Conservation (phyloP, 2,797 vertebrate genomes). For the Anolis apletophallus region DNA sequence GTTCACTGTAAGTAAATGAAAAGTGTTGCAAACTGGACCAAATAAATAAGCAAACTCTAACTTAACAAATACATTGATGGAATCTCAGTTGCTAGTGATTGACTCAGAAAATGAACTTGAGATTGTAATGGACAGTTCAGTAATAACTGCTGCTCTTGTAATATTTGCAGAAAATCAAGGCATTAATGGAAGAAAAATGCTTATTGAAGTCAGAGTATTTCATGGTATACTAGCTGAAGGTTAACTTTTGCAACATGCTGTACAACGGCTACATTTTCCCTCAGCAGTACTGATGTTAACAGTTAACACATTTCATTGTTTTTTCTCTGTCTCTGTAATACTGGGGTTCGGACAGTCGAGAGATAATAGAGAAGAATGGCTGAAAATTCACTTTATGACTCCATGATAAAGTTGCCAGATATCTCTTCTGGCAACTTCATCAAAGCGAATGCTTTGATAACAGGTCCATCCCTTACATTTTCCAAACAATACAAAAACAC, state of each 20-base stretch:
- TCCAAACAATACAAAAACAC: neutral
- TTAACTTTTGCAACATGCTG: neutral
- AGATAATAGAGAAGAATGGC: neutral
- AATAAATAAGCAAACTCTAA: neutral
- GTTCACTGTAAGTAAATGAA: neutral
- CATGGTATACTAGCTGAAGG: no score
- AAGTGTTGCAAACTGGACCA: neutral
- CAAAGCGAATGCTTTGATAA: neutral
- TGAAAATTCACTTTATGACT: neutral
- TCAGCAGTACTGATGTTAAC: neutral
- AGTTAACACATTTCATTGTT: neutral
- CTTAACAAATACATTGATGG: neutral
- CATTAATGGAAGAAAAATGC: neutral
- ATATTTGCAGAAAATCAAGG: neutral
- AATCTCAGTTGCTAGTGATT: neutral
- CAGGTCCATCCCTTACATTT: neutral
- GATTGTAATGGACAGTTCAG: neutral
- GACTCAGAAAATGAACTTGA: neutral
- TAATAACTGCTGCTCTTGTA: neutral
- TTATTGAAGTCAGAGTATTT: neutral
- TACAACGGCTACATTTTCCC: neutral
- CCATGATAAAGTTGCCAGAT: neutral
- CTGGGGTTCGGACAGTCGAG: neutral
- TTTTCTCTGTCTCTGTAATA: neutral
- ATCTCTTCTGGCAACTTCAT: neutral